phyloP scores from a whole-genome alignment of 2,888 invertebrate species.

The Sphinx pinastri region DNA sequence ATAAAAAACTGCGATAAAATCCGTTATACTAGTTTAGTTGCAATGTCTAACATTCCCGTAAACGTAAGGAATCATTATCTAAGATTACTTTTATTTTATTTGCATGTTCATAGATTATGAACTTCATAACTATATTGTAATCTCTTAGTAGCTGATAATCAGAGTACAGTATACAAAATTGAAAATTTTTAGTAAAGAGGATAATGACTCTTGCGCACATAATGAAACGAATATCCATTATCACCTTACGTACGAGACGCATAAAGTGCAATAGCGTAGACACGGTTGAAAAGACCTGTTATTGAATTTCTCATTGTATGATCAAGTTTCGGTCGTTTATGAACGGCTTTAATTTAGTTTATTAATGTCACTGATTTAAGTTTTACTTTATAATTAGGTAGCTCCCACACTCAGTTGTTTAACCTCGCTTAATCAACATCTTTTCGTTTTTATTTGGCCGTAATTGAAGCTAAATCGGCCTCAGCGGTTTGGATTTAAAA shows the following conservation, averaged over 20 bases:
- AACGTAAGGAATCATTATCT: too few relatives aligned
- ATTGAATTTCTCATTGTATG: constrained; percentile 68
- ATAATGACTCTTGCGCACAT: constrained; percentile 7
- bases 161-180: too few relatives aligned
- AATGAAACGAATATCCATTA: constrained; percentile 43
- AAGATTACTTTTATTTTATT: too few relatives aligned
- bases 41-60: too few relatives aligned
- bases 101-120: too few relatives aligned
- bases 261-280: constrained; percentile 50
- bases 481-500: too few relatives aligned
- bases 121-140: too few relatives aligned
- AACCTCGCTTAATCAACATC: constrained; percentile 22
- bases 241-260: constrained; percentile 39
- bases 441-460: not conserved
- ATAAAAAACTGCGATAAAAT: too few relatives aligned
- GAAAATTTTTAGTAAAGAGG: not conserved
- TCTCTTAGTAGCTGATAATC: too few relatives aligned
- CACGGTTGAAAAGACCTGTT: constrained; percentile 58
- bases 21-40: too few relatives aligned
- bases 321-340: constrained; percentile 67
- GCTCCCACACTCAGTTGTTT: constrained; percentile 45
- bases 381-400: constrained; percentile 51
- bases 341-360: constrained; percentile 51
- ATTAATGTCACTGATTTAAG: constrained; percentile 52
- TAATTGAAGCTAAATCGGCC: not conserved